A percentile compares a stretch with the other conserved stretches of the same genome.
These are phyloP conservation scores for Drosophila paulistorum DNA, from an alignment of 1,140 invertebrate species.

Conservation along the genomic window DNA sequence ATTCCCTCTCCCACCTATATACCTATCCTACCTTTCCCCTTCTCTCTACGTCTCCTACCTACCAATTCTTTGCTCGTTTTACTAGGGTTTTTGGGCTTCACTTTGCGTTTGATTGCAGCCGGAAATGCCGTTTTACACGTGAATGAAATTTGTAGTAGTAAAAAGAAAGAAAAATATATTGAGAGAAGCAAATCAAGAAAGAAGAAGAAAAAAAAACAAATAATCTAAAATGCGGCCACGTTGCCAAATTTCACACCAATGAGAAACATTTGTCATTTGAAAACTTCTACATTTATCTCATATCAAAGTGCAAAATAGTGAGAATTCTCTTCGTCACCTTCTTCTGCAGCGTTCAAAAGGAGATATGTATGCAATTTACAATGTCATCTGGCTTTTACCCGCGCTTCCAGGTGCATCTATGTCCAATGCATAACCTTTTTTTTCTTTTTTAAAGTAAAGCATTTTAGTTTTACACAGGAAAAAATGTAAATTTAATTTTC, in stretches of 20 bases:
- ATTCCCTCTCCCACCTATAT: conserved; percentile 26
- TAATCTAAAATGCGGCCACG: conserved; percentile 37
- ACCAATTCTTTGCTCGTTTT: neutral
- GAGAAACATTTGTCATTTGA: neutral
- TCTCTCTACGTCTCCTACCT: neutral
- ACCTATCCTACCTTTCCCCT: too few relatives aligned
- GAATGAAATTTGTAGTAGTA: conserved; percentile 69
- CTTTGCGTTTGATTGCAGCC: conserved; percentile 69
- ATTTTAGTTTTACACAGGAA: neutral
- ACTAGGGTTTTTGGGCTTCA: conserved; percentile 30
- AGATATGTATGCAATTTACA: too few relatives aligned
- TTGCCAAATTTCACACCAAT: conserved; percentile 62
- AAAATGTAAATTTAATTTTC: neutral
- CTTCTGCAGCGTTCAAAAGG: too few relatives aligned
- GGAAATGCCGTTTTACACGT: conserved; percentile 82
- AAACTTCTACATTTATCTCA: too few relatives aligned
- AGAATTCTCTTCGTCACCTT: too few relatives aligned
- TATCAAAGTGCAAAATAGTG: too few relatives aligned
- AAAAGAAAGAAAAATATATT: conserved; percentile 7
- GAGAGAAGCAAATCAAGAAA: conserved; percentile 3
- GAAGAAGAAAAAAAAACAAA: neutral
- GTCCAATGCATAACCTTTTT: too few relatives aligned
- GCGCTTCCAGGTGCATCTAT: too few relatives aligned
- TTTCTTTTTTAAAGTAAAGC: too few relatives aligned
- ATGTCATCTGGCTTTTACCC: too few relatives aligned